Evolutionary conservation across 2,888 invertebrate genomes (phyloP).

Genomic region (Drosophila putrida): DNA sequence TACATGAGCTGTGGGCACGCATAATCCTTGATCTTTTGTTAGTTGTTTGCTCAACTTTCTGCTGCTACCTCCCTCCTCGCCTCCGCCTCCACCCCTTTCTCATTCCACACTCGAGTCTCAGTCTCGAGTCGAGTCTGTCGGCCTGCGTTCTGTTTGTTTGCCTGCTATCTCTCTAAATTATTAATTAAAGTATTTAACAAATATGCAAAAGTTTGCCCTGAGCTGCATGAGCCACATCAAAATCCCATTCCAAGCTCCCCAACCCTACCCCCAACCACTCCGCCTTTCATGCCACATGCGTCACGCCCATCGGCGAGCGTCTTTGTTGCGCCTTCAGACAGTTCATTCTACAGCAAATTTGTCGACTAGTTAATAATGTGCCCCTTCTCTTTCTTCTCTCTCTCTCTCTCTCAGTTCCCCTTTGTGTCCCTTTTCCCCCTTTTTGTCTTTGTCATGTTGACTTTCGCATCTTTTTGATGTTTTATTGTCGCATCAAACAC

Average conservation of each 20-base stretch:
- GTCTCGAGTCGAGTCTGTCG: neutral
- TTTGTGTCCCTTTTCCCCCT: neutral
- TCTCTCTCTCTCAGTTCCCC: neutral
- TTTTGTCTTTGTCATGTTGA: conserved; percentile 52
- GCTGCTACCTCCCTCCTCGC: conserved; percentile 29
- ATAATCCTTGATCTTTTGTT: conserved; percentile 83
- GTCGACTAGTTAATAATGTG: conserved; percentile 76
- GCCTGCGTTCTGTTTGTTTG: neutral
- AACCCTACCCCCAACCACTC: too few relatives aligned
- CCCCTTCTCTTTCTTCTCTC: conserved; percentile 22
- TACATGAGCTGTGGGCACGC: conserved; percentile 49
- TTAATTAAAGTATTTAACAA: conserved; percentile 84
- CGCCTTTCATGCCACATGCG: conserved; percentile 22
- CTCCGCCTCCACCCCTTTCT: neutral
- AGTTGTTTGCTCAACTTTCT: conserved; percentile 78
- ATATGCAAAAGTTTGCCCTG: conserved; percentile 77
- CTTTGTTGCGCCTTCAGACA: conserved; percentile 37
- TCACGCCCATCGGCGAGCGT: conserved; percentile 43
- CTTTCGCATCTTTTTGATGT: conserved; percentile 75
- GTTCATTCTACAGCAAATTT: conserved; percentile 69
- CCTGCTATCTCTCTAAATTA: conserved; percentile 76
- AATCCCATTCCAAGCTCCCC: conserved; percentile 19
- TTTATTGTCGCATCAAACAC: conserved; percentile 68
- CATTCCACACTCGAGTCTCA: neutral
- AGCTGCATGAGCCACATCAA: conserved; percentile 41